Evolutionary conservation across 2,113 vertebrate species (phyloP).

Genomic region (Numenius arquata): DNA sequence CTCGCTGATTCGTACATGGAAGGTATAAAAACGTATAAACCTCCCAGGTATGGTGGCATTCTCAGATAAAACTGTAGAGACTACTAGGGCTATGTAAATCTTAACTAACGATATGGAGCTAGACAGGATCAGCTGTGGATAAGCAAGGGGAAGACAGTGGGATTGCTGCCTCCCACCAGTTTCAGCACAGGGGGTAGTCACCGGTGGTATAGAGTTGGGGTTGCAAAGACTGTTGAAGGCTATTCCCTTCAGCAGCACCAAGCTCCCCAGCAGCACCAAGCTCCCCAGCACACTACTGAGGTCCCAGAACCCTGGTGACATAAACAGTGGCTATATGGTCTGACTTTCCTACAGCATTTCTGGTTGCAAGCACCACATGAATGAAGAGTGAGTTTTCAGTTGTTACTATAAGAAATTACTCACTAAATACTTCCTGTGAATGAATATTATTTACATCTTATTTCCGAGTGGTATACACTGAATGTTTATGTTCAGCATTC

Average conservation of each 20-base stretch:
- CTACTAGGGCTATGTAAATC: not conserved
- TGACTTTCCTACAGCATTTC: not conserved
- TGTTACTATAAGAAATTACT: not conserved
- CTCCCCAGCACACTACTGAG: not conserved
- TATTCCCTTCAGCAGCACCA: not conserved
- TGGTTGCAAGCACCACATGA: not conserved
- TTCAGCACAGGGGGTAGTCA: not conserved
- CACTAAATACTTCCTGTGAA: not conserved
- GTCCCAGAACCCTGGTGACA: not conserved
- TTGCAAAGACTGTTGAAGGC: not conserved
- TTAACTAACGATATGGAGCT: fast-evolving
- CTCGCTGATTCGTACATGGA: not conserved
- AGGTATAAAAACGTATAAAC: not conserved
- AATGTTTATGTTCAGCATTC: not conserved
- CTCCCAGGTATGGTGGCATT: not conserved
- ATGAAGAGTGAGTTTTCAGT: not conserved
- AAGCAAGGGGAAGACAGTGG: fast-evolving
- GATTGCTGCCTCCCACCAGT: not conserved
- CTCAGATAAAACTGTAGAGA: not conserved
- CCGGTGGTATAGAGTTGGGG: fast-evolving
- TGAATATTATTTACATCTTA: not conserved
- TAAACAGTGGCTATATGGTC: not conserved
- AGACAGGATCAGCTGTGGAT: fast-evolving
- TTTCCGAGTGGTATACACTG: not conserved
- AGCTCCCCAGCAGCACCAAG: not conserved